Evolutionary conservation across 2,113 vertebrate species (phyloP), one percentile per base, ranked within the genome.

Genomic region (Strix uralensis): DNA sequence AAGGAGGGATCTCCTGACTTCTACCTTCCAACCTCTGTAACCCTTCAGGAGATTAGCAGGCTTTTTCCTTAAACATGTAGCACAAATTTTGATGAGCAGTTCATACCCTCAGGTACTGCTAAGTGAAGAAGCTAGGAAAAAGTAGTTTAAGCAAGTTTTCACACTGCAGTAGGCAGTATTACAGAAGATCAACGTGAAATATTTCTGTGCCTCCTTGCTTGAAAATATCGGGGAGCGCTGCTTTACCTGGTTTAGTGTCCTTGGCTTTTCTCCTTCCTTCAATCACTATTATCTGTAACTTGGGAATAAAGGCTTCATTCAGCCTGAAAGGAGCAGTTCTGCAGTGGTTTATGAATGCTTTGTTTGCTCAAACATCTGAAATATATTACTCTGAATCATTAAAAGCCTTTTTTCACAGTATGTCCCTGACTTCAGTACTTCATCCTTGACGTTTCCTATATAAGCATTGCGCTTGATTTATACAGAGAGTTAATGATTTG

Each of bases 281-380:
- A 62, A 5, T 86, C 85, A 40, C 78, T 85, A 0, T 86, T 85
- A 59, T 77, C 52, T 17, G 3, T 61, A 57, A 26, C 20, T 36
- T 42, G 75, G 67, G 51, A 88, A 67, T 67, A 83, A 81, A 95
- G 82, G 63, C 79, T 72, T 38, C 42, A 30, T 92, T 94, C 79
- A 51, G 47, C 34, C 77, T 77, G 86, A 88, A 93, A 88, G 72
- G 63, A 73, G 63, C 85, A 55, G 67, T 70, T 88, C 71, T 78
- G 71, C 55, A 8, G 23, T 58, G 59, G 36, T 88, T 93, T 90
- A 59, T 88, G 67, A 83, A 86, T 62, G 75, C 62, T 96, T 88
- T 93, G 85, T 96, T 96, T 96, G 88, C 59, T 96, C 80, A 94
- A 88, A 90, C 79, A 82, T 77, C 67, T 69, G 63, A 95, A 92